Base-by-base conservation (phyloP, 2,113 vertebrate species). In the Oceanodroma tethys region DNA sequence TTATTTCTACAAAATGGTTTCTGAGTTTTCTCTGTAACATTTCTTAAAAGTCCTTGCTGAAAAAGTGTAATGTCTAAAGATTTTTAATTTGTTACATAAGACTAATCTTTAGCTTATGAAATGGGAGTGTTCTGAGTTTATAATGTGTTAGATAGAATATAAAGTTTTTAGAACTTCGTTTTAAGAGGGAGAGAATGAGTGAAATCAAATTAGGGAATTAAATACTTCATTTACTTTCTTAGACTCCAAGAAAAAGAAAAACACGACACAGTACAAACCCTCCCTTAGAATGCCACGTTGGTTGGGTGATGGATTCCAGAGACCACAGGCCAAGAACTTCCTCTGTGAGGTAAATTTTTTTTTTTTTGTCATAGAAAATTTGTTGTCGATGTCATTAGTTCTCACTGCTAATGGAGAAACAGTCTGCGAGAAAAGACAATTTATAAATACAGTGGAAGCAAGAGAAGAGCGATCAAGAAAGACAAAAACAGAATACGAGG, bases 261-360 rank as follows among this genome's bases (percentile, higher is more conserved):
- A 99, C 99, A 5, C 98, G 99, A 30, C 99, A 99, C 96, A 99
- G 99, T 94, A 98, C 98, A 20, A 99, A 99, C 96, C 99, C 99
- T 38, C 99, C 99, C 13, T 97, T 99, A 84, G 99, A 99, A 96
- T 98, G 98, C 66, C 99, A 99, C 45, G 98, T 99, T 88, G 99
- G 99, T 94, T 99, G 99, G 99, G 99, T 99, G 94, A 99, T 99
- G 99, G 99, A 99, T 97, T 99, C 99, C 78, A 98, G 98, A 58
- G 99, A 99, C 52, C 99, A 99, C 88, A 97, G 98, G 76, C 98
- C 99, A 12, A 98, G 98, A 95, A 98, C 99, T 16, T 95, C 99
- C 18, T 99, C 99, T 85, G 96, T 99, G 97, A 99, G 99, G 99
- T 99, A 97, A 91, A 12, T 30, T 50, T 36, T 58, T 10, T 23